A percentile compares a stretch with the other conserved stretches of the same genome.
Conservation (phyloP, 2,113 vertebrate genomes). For the Himantopus leucocephalus region DNA sequence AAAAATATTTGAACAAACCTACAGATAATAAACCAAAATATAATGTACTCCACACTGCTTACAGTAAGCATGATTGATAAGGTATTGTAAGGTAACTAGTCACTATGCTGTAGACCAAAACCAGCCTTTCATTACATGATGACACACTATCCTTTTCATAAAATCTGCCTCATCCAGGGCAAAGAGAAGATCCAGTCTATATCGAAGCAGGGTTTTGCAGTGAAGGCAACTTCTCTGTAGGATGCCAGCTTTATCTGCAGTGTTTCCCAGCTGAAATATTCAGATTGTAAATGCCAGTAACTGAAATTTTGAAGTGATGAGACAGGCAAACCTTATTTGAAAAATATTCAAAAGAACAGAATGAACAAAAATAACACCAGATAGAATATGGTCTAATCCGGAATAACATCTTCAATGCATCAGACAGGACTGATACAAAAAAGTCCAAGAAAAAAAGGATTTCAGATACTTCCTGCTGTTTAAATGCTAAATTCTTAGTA, state of each 20-base stretch:
- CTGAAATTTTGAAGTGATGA: not conserved
- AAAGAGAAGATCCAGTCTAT: not conserved
- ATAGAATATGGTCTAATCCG: not conserved
- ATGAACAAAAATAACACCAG: constrained; percentile 6
- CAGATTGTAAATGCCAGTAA: not conserved
- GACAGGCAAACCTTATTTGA: constrained; percentile 10
- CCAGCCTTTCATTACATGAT: not conserved
- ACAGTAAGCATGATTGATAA: not conserved
- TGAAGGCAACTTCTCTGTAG: not conserved
- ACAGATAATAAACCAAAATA: not conserved
- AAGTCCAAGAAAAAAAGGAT: not conserved
- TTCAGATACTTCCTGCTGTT: not conserved
- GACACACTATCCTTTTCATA: not conserved
- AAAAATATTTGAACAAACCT: not conserved
- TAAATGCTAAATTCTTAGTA: not conserved
- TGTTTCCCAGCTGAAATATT: constrained; percentile 5
- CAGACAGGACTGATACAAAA: not conserved
- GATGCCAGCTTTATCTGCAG: not conserved
- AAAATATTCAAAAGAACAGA: constrained; percentile 31
- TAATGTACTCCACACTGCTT: not conserved
- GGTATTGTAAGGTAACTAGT: not conserved
- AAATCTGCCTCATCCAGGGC: not conserved
- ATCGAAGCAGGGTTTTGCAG: not conserved
- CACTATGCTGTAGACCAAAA: not conserved
- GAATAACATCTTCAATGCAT: constrained; percentile 17